phyloP scores from a whole-genome alignment of 2,797 vertebrate species.

The Acropternis orthonyx region DNA sequence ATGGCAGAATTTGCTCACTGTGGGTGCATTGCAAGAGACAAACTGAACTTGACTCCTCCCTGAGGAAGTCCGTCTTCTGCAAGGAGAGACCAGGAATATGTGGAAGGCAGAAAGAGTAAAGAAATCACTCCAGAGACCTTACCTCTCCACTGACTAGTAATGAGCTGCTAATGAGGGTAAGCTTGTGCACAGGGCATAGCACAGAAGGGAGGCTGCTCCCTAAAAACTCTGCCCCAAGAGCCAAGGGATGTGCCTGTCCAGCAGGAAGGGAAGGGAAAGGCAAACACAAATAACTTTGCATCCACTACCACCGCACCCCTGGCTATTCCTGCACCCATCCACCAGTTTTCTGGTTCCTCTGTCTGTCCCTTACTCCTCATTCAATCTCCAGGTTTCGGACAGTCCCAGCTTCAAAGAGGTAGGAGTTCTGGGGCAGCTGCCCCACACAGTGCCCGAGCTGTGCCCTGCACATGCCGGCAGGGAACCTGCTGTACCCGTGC shows the following conservation, averaged over 20 bases:
- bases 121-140: neutral
- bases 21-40: neutral
- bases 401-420: neutral
- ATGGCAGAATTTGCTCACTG: neutral
- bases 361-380: neutral
- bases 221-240: neutral
- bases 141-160: neutral
- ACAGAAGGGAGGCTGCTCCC: neutral
- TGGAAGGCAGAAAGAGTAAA: neutral
- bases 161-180: neutral
- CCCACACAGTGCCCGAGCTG: accelerated
- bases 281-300: neutral
- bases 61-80: neutral
- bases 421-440: neutral
- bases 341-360: neutral
- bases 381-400: neutral
- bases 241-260: neutral
- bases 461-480: neutral
- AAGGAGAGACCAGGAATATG: neutral
- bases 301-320: neutral
- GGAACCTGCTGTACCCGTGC: neutral
- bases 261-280: neutral
- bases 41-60: neutral
- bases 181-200: neutral
- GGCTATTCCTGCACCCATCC: neutral